These are phyloP conservation scores for Metalampra italica DNA, from an alignment of 2,888 invertebrate species.

Conservation along the genomic window DNA sequence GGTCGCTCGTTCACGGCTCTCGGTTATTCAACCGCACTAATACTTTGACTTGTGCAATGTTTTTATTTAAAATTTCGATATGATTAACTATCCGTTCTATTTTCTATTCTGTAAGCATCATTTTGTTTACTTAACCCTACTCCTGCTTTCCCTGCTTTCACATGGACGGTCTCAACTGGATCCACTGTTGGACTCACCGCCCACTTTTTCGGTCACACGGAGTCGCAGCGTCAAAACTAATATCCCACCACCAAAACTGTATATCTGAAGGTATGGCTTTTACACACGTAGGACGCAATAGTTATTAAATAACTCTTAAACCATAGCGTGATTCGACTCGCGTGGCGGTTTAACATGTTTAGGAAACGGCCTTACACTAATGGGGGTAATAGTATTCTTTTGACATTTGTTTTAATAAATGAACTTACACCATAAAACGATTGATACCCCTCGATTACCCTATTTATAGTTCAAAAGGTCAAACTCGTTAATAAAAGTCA, in stretches of 20 bases:
- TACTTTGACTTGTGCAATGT: not conserved
- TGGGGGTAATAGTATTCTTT: slow-evolving; percentile 3
- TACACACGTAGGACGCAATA: not conserved
- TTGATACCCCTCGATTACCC: not conserved
- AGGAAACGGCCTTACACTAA: slow-evolving; percentile 9
- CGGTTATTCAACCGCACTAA: not conserved
- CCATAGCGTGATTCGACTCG: slow-evolving; percentile 5
- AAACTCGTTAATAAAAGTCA: too few relatives aligned
- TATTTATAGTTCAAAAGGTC: too few relatives aligned
- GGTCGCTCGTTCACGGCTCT: slow-evolving; percentile 10
- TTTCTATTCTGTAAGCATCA: too few relatives aligned
- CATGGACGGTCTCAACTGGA: too few relatives aligned
- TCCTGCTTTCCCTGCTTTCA: too few relatives aligned
- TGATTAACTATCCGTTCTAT: too few relatives aligned
- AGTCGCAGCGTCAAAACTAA: too few relatives aligned
- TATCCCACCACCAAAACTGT: too few relatives aligned
- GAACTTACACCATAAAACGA: not conserved
- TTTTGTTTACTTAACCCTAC: too few relatives aligned
- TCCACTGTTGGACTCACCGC: too few relatives aligned
- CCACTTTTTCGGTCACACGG: too few relatives aligned
- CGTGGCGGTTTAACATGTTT: slow-evolving; percentile 1
- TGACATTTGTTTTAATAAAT: slow-evolving; percentile 8
- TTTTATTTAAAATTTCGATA: not conserved
- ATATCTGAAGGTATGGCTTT: too few relatives aligned
- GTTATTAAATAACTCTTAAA: not conserved